Percentiles rank a stretch among this genome's conserved stretches.
Conservation (phyloP, 53 echinoderm and acorn worm genomes). For the Actinopyga echinites region DNA sequence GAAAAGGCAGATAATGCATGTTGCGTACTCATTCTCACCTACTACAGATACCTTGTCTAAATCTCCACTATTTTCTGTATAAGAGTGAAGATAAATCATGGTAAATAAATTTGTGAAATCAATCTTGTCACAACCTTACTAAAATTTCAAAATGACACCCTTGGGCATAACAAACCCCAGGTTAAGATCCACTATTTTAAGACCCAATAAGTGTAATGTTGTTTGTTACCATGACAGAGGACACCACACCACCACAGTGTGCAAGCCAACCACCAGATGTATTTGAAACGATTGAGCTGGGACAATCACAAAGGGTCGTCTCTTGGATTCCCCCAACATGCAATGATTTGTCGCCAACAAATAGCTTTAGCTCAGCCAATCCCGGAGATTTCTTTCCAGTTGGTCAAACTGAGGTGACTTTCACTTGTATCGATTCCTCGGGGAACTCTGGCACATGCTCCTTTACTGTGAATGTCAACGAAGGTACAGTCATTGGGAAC, state of each 20-base stretch:
- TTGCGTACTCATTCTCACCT: too few relatives aligned
- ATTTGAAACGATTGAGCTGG: conserved; percentile 47
- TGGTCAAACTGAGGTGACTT: conserved; percentile 30
- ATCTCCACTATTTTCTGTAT: too few relatives aligned
- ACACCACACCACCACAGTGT: conserved; percentile 38
- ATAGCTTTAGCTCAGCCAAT: neutral
- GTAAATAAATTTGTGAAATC: too few relatives aligned
- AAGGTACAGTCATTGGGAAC: conserved; percentile 44
- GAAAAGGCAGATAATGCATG: too few relatives aligned
- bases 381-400: conserved; percentile 45
- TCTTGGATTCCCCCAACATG: conserved; percentile 51
- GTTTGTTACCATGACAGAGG: neutral
- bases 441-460: conserved; percentile 41
- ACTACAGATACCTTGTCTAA: too few relatives aligned
- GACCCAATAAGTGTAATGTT: too few relatives aligned
- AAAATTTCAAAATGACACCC: too few relatives aligned
- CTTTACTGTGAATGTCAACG: conserved; percentile 62
- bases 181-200: too few relatives aligned
- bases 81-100: too few relatives aligned
- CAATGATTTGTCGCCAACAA: conserved; percentile 50
- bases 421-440: conserved; percentile 41
- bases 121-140: too few relatives aligned
- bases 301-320: conserved; percentile 20
- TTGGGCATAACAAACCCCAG: too few relatives aligned
- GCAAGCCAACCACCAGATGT: conserved; percentile 35